Evolutionary conservation across 2,888 invertebrate species (phyloP).

Genomic region (Pollenia angustigena): DNA sequence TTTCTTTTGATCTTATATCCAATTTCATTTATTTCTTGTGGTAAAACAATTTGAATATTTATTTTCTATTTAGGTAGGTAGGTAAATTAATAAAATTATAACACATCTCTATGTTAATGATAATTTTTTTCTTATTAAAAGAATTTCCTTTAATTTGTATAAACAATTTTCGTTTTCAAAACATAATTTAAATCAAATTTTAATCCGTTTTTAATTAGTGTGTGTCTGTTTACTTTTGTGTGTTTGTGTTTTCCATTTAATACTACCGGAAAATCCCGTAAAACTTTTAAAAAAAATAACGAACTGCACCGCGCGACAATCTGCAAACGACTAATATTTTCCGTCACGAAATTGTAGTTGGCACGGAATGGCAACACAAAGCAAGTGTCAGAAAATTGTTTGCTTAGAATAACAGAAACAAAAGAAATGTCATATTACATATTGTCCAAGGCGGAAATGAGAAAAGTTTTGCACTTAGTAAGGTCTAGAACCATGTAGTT

Average conservation of each 20-base stretch:
- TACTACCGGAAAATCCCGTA: slow-evolving; percentile 22
- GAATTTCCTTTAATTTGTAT: too few species aligned
- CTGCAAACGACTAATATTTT: slow-evolving; percentile 63
- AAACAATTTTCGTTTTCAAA: background rate
- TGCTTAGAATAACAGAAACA: slow-evolving; percentile 36
- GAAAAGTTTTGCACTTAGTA: background rate
- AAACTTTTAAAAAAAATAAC: background rate
- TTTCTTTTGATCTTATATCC: slow-evolving; percentile 59
- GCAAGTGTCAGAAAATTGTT: slow-evolving; percentile 50
- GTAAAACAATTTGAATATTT: background rate
- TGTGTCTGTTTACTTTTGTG: slow-evolving; percentile 31
- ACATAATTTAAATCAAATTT: background rate
- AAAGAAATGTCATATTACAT: background rate
- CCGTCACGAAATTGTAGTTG: slow-evolving; percentile 43
- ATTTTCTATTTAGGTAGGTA: background rate
- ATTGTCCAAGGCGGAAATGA: background rate
- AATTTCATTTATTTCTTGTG: slow-evolving; percentile 39
- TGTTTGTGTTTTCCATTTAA: background rate
- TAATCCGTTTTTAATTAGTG: slow-evolving; percentile 1
- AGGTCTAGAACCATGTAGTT: background rate
- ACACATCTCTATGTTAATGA: background rate
- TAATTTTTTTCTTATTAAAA: too few species aligned
- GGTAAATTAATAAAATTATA: background rate
- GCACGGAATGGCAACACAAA: slow-evolving; percentile 14
- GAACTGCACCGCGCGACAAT: slow-evolving; percentile 59